Conservation (phyloP, 64 coral and sea anemone genomes). For the Hydrozoanthus tunicans region DNA sequence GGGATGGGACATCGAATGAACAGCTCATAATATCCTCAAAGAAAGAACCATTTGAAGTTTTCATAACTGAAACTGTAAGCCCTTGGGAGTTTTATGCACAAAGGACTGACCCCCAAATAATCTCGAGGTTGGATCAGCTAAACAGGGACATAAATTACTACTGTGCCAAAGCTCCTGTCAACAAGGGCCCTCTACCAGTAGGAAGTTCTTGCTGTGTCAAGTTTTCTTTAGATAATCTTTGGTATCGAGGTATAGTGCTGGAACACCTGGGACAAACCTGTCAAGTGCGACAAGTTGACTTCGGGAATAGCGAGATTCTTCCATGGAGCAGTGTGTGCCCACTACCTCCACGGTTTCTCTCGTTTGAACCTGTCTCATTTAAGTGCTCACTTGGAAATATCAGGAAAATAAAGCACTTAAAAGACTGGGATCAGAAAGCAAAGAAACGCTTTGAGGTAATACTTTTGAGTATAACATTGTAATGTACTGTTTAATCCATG, state of each 20-base stretch:
- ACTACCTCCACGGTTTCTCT: constrained; percentile 39
- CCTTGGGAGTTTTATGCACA: constrained; percentile 81
- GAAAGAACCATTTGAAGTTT: constrained; percentile 63
- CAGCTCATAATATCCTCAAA: not conserved
- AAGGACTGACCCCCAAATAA: constrained; percentile 61
- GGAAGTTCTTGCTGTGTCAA: constrained; percentile 66
- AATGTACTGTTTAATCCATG: too few species aligned
- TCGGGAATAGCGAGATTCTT: constrained; percentile 70
- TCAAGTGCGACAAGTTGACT: constrained; percentile 70
- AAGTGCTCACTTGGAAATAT: constrained; percentile 77
- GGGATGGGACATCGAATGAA: not conserved
- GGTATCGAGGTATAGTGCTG: constrained; percentile 80
- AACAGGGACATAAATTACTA: constrained; percentile 66
- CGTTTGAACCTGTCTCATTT: constrained; percentile 53
- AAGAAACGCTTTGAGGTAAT: constrained; percentile 51
- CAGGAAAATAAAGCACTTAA: constrained; percentile 48
- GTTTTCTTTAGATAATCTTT: constrained; percentile 61
- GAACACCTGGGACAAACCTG: constrained; percentile 15
- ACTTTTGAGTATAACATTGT: not conserved
- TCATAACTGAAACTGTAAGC: constrained; percentile 61
- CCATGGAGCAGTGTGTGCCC: constrained; percentile 12
- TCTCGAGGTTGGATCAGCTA: constrained; percentile 50
- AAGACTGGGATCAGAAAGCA: constrained; percentile 59
- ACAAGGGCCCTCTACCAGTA: not conserved
- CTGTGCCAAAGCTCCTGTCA: not conserved